Conservation (phyloP, 2,888 invertebrate genomes). For the Fragum whitleyi region DNA sequence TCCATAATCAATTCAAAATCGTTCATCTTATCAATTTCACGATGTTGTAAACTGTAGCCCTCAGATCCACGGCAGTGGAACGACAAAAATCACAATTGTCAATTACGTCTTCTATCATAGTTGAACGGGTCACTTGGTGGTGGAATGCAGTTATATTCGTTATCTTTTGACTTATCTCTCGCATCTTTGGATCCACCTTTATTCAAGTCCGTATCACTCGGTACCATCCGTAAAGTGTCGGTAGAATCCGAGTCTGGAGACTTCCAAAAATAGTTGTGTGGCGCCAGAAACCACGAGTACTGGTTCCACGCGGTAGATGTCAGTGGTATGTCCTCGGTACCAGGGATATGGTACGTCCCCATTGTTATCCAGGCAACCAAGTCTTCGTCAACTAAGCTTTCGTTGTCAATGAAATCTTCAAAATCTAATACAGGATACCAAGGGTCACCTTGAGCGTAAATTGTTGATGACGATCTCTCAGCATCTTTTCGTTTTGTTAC, state of each 20-base stretch:
- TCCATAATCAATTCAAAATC: too few relatives aligned
- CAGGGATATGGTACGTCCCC: conserved; percentile 79
- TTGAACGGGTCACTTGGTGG: neutral
- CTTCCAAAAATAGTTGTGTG: conserved; percentile 80
- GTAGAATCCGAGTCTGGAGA: conserved; percentile 62
- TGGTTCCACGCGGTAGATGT: conserved; percentile 74
- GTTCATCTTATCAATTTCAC: too few relatives aligned
- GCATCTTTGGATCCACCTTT: neutral
- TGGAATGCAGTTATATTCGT: neutral
- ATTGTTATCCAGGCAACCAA: conserved; percentile 81
- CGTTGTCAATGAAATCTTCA: conserved; percentile 70
- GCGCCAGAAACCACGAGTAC: conserved; percentile 73
- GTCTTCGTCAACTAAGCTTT: conserved; percentile 75
- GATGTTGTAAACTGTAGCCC: too few relatives aligned
- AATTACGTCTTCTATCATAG: neutral
- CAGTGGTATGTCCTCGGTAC: conserved; percentile 80
- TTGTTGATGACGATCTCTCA: conserved; percentile 70
- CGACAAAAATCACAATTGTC: too few relatives aligned
- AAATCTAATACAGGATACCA: conserved; percentile 74
- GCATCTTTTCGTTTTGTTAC: conserved; percentile 75
- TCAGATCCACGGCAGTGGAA: too few relatives aligned
- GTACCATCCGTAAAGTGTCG: conserved; percentile 5
- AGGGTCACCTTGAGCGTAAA: conserved; percentile 72
- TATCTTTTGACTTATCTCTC: neutral
- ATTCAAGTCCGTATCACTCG: neutral